Base-by-base conservation (phyloP, 2,888 invertebrate species). In the Opisthograptis luteolata region DNA sequence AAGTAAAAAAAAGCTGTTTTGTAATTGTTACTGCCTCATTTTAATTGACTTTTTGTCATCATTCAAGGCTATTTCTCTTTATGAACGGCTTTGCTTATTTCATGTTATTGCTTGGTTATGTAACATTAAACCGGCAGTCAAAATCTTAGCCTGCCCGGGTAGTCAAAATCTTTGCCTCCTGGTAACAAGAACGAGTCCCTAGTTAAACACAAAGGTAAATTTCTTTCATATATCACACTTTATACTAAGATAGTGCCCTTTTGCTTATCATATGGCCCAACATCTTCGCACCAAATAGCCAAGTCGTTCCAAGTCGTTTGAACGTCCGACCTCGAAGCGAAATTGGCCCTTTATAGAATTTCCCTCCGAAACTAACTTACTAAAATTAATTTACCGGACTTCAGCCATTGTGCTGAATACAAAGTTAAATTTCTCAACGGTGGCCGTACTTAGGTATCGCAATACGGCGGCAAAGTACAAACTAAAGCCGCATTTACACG, bases 381-480 rank as follows among this genome's bases (percentile, higher is more conserved):
- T 71, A 64, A 79, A 82, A 81, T 82, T 79, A 81, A 83, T 84
- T 81, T 74, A 76, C 73, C 68, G 67, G 64, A 72, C 60, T 71
- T 54, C 68, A 48, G 62, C 69, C 70, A 76, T 79, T 79, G 73
- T 74, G 59, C 55, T 63, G 69, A 72, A 73, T 74, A 67, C 61
- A 66, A 71, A 76, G 76, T 79, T 69, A 71, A 79, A 80, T 73
- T 79, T 73, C 71, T 65, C 69, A 62, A 59, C 55, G 45, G 60
- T 31, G 55, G 42, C 56, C 45, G 42, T 51, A 59, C 53, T 55
- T 44, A 35, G 25, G 47, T 28, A 28, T 35, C 15, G 17, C 40
- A 41, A 35, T 24, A 28, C 10, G 10, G 27, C 20, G 25, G 14
- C 5, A 7, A 36, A 31, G 12, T 15, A 37, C 2, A 43, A 14